phyloP scores from a whole-genome alignment of 2,113 vertebrate genomes.

The Clinocottus analis region DNA sequence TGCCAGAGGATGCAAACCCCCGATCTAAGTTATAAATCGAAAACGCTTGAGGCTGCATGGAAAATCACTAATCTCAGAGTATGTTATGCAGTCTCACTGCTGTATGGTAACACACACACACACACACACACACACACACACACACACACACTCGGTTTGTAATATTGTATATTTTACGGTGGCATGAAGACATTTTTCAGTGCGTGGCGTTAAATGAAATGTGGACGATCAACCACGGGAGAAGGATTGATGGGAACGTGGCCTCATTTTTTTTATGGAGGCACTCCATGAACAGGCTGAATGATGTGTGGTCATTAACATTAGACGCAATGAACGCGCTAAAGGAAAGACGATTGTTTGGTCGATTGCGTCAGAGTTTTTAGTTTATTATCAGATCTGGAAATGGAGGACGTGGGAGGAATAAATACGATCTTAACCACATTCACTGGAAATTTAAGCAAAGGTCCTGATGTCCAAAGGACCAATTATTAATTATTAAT shows the following conservation, averaged over 20 bases:
- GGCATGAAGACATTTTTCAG: not conserved
- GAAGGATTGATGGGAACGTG: constrained; percentile 45
- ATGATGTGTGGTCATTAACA: constrained; percentile 9
- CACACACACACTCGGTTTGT: not conserved
- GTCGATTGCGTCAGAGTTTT: not conserved
- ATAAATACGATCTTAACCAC: not conserved
- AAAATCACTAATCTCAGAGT: constrained; percentile 30
- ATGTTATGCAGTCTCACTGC: not conserved
- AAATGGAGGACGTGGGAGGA: not conserved
- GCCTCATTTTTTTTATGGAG: constrained; percentile 58
- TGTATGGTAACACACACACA: not conserved
- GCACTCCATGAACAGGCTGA: constrained; percentile 20
- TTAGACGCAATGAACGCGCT: constrained; percentile 1
- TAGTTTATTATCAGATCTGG: not conserved
- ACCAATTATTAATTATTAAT: no score
- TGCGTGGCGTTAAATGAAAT: constrained; percentile 51
- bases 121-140: not conserved
- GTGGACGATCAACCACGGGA: constrained; percentile 57
- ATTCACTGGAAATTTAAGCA: not conserved
- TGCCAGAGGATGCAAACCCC: constrained; percentile 29
- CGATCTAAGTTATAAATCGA: constrained; percentile 12
- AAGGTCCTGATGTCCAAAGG: not conserved
- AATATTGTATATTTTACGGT: constrained; percentile 3
- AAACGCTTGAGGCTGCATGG: constrained; percentile 26
- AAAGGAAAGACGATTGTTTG: not conserved